phyloP scores from a whole-genome alignment of 2,888 invertebrate genomes.

The Deroplatys truncata region DNA sequence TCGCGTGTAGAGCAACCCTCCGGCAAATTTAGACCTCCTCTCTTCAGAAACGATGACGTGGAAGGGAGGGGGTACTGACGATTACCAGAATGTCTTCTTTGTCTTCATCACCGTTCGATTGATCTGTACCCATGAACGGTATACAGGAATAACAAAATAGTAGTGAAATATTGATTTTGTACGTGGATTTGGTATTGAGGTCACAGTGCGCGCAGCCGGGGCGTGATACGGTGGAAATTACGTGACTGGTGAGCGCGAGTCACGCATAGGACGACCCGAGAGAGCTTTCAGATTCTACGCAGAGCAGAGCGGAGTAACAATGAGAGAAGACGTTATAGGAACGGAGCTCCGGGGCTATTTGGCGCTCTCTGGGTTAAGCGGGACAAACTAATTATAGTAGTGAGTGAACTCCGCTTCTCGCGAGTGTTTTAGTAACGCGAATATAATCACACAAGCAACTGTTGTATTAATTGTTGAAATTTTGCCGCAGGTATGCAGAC shows the following conservation, averaged over 20 bases:
- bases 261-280: slow-evolving; percentile 8
- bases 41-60: background rate
- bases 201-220: slow-evolving; percentile 26
- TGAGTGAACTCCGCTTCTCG: background rate
- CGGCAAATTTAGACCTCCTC: background rate
- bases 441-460: background rate
- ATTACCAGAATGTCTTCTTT: background rate
- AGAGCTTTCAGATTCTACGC: background rate
- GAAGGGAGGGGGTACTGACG: background rate
- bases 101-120: background rate
- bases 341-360: background rate
- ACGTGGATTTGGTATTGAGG: slow-evolving; percentile 15
- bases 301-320: background rate
- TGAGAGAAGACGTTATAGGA: background rate
- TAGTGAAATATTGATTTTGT: slow-evolving; percentile 11
- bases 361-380: background rate
- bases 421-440: no score
- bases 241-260: slow-evolving; percentile 10
- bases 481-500: background rate
- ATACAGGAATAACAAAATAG: background rate
- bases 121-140: background rate
- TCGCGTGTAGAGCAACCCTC: background rate
- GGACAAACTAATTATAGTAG: background rate
- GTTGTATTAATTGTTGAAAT: background rate
- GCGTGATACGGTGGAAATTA: slow-evolving; percentile 21